A percentile compares a stretch with the other conserved stretches of the same genome.
Evolutionary conservation across 1,140 invertebrate species (phyloP).

Genomic region (Pararge aegeria): DNA sequence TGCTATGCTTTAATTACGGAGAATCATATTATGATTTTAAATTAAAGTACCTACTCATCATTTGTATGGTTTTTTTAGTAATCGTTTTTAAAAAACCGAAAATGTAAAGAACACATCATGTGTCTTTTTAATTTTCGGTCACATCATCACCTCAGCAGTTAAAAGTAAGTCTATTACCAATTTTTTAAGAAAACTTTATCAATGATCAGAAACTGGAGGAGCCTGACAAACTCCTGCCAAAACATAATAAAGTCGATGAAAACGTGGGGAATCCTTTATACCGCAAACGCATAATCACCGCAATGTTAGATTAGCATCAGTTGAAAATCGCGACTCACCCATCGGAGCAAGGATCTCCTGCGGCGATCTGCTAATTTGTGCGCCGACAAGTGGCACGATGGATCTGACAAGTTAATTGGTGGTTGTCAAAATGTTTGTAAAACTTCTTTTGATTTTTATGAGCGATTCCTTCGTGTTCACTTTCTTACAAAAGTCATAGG

Average conservation of each 20-base stretch:
- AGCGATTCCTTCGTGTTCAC: background rate
- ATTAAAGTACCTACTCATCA: too few relatives aligned
- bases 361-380: constrained; percentile 36
- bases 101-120: too few relatives aligned
- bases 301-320: constrained; percentile 50
- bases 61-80: too few relatives aligned
- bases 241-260: constrained; percentile 37
- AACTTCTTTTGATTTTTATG: background rate
- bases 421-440: constrained; percentile 51
- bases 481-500: constrained; percentile 3
- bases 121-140: too few relatives aligned
- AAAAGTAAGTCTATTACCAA: too few relatives aligned
- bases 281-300: constrained; percentile 61
- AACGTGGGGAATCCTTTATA: constrained; percentile 41
- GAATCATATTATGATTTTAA: too few relatives aligned
- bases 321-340: constrained; percentile 60
- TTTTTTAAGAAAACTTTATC: too few relatives aligned
- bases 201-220: background rate
- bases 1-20: too few relatives aligned
- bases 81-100: too few relatives aligned
- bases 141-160: too few relatives aligned
- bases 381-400: constrained; percentile 40
- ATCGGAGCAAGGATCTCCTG: constrained; percentile 44
- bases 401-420: constrained; percentile 58
- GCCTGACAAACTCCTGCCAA: constrained; percentile 2